phyloP scores from a whole-genome alignment of 2,888 invertebrate genomes.

The Sminthurinus aureus region DNA sequence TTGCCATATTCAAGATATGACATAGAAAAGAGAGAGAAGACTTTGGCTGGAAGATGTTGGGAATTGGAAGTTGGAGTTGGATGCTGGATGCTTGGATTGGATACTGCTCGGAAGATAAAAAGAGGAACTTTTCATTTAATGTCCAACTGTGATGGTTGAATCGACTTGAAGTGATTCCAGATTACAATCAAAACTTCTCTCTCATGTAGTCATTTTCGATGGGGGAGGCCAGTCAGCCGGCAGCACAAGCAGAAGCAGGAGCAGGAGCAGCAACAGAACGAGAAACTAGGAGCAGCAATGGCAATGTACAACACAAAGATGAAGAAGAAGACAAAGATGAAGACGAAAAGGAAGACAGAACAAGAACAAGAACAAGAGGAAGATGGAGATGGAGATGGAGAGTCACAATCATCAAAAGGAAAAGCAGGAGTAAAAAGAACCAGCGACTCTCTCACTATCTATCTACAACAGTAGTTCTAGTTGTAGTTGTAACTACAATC shows the following conservation, averaged over 20 bases:
- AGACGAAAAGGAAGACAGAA: background rate
- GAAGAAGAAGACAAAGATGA: background rate
- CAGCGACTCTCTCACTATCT: too few species aligned
- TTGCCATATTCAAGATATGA: background rate
- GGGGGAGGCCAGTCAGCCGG: background rate
- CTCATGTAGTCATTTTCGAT: conserved; percentile 17
- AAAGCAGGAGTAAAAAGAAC: too few species aligned
- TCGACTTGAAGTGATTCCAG: conserved; percentile 17
- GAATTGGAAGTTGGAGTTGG: background rate
- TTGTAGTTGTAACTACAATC: too few species aligned
- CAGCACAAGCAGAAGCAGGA: background rate
- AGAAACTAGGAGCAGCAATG: background rate
- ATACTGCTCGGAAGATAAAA: background rate
- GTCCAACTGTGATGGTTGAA: conserved; percentile 20
- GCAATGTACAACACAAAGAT: background rate
- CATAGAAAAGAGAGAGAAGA: background rate
- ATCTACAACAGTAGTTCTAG: too few species aligned
- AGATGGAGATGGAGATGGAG: too few species aligned
- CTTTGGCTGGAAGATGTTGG: background rate
- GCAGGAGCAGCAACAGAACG: background rate
- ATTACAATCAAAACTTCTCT: conserved; percentile 20
- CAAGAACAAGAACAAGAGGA: too few species aligned
- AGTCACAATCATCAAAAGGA: too few species aligned
- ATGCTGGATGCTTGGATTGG: background rate
- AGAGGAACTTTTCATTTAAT: conserved; percentile 16